Evolutionary conservation across 1,140 invertebrate genomes (phyloP).

Genomic region (Drosophila nigromelanica): DNA sequence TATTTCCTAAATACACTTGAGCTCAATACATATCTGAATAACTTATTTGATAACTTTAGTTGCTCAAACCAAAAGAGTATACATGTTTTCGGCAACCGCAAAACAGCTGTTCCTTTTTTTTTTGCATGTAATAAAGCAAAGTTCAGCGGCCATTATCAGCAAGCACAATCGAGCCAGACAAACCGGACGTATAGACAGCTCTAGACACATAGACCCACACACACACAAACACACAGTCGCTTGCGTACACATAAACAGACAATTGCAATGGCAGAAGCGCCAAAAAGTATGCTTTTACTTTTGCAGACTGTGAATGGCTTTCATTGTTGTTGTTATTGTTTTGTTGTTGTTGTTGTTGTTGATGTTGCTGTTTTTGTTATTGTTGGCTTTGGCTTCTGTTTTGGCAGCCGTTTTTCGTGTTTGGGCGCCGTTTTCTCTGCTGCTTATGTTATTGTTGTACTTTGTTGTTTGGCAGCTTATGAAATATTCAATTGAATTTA

Average conservation of each 20-base stretch:
- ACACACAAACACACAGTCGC: conserved; percentile 19
- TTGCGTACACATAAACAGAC: conserved; percentile 28
- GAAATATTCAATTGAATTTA: conserved; percentile 73
- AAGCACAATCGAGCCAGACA: conserved; percentile 53
- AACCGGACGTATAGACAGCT: conserved; percentile 44
- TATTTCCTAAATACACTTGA: no score
- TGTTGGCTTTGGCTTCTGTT: conserved; percentile 34
- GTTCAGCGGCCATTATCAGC: conserved; percentile 60
- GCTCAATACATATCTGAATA: background rate
- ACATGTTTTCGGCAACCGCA: background rate
- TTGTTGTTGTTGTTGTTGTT: conserved; percentile 14
- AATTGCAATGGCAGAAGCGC: conserved; percentile 44
- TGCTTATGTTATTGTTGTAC: conserved; percentile 42
- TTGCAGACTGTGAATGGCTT: conserved; percentile 41
- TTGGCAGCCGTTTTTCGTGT: conserved; percentile 56
- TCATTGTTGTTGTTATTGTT: conserved; percentile 7
- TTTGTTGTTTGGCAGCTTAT: conserved; percentile 63
- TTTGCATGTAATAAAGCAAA: conserved; percentile 67
- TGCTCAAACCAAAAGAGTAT: background rate
- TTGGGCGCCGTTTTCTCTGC: conserved; percentile 35
- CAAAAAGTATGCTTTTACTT: conserved; percentile 58
- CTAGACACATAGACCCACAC: conserved; percentile 31
- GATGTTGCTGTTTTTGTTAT: conserved; percentile 18
- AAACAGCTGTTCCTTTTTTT: conserved; percentile 8
- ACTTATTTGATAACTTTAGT: no score